Evolutionary conservation across 23 tunicate species (phyloP).

Genomic region (Trididemnum clinides): DNA sequence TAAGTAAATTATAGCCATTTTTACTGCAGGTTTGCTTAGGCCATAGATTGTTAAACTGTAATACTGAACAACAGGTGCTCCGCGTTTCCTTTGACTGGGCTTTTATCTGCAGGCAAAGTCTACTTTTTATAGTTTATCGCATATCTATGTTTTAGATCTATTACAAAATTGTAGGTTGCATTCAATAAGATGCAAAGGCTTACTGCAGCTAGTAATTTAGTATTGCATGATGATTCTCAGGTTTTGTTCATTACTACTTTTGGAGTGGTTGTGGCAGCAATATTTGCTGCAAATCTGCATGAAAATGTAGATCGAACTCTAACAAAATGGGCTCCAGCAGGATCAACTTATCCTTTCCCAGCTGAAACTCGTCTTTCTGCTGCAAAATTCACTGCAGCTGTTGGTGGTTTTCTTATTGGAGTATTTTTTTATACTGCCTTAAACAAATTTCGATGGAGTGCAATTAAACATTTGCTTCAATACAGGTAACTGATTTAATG

Average conservation of each 20-base stretch:
- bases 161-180: no score
- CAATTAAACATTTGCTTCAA: constrained; percentile 50
- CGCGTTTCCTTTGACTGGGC: no score
- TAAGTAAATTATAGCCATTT: no score
- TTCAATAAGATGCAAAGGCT: no score
- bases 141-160: no score
- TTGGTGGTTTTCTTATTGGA: constrained; percentile 80
- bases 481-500: constrained; percentile 76
- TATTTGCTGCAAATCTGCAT: constrained; percentile 85
- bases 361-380: constrained; percentile 79
- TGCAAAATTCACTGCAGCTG: constrained; percentile 75
- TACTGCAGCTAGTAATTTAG: background rate
- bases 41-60: no score
- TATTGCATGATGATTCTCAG: constrained; percentile 67
- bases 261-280: constrained; percentile 83
- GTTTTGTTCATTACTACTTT: constrained; percentile 69
- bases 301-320: constrained; percentile 85
- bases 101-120: no score
- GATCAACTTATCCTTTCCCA: constrained; percentile 86
- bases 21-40: no score
- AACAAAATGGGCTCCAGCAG: constrained; percentile 82
- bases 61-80: no score
- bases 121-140: no score
- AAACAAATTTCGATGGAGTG: constrained; percentile 61
- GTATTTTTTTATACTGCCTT: constrained; percentile 72